These are phyloP conservation scores for Pherbina coryleti DNA, from an alignment of 2,888 invertebrate genomes.

Conservation along the genomic window DNA sequence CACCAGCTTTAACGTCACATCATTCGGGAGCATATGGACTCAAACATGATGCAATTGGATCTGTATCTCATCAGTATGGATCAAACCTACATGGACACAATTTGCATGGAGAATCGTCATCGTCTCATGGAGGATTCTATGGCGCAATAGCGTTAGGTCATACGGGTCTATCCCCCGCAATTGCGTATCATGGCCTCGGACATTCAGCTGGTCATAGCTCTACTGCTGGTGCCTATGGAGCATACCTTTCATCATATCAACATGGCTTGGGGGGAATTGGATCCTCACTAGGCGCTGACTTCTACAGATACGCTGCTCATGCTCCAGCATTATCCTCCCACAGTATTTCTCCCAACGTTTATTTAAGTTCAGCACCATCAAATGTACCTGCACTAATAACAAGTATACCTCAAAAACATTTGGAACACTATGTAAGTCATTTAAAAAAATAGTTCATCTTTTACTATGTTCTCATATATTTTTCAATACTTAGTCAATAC, in stretches of 20 bases:
- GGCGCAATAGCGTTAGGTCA: conserved; percentile 62
- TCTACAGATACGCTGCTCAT: conserved; percentile 67
- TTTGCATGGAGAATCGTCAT: conserved; percentile 29
- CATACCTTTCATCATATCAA: conserved; percentile 54
- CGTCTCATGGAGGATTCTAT: conserved; percentile 52
- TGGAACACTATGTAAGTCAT: conserved; percentile 75
- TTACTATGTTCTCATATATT: no score
- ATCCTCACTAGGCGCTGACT: conserved; percentile 56
- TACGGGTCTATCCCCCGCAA: conserved; percentile 56
- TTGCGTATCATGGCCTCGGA: conserved; percentile 57
- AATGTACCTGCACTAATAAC: conserved; percentile 69
- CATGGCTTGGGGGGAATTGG: conserved; percentile 60
- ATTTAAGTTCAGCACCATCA: conserved; percentile 66
- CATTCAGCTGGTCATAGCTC: conserved; percentile 40
- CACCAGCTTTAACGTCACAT: conserved; percentile 38
- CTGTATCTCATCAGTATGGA: conserved; percentile 45
- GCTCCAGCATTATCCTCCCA: conserved; percentile 63
- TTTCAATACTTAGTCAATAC: no score
- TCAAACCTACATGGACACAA: conserved; percentile 29
- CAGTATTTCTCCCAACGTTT: conserved; percentile 65
- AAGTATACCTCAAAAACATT: conserved; percentile 74
- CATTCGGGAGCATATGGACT: conserved; percentile 40
- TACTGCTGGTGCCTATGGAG: conserved; percentile 38
- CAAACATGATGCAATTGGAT: conserved; percentile 66
- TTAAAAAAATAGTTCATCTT: no score